Base-by-base conservation (phyloP, 1,140 invertebrate genomes). In the Hirudo medicinalis region DNA sequence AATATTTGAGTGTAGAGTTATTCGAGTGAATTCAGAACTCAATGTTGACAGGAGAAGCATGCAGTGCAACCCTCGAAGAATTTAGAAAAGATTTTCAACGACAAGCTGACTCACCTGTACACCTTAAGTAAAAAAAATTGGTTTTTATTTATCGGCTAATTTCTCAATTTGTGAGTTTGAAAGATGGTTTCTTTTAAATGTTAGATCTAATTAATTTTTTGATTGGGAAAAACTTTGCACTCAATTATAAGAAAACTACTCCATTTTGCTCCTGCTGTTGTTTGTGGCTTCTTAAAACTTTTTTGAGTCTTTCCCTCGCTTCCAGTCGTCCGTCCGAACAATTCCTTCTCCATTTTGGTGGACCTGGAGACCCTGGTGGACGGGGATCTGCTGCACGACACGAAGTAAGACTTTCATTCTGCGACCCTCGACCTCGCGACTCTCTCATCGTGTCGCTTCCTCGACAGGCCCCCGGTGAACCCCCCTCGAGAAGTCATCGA, bases 401-500 rank as follows among this genome's bases (percentile, higher is more conserved):
- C 80, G 22, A 79, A 70, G 79, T 81, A 73, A 75, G 73, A 32
- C 9, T 49, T 49, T 11, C 19, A 22, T 4, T 63, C 6, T 57
- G 25, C 2, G 32, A 36, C 32, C 6, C 6, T n/a, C n/a, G n/a
- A 36, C 6, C 32, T 3, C 2, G 6, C 32, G 32, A 36, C 2
- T 57, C 55, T 3, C 2, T 57, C 25, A 27, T n/a, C n/a, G n/a
- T n/a, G n/a, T n/a, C n/a, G n/a, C n/a, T n/a, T n/a, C n/a, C n/a
- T 9, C n/a, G 15, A 13, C 49, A 83, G 82, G 40, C 96, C 96
- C 4, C 84, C 94, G 8, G 92, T 99, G 0, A 97, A 97, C 84
- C 96, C 96, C 8, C 90, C 92, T 2, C 86, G 89, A 70, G 91
- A 97, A 84, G 94, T 99, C 79, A 91, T 95, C 78, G 96, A 99